Percentiles rank a stretch among this genome's conserved stretches.
phyloP scores from a whole-genome alignment of 1,140 invertebrate genomes.

The Plectus sambesii region DNA sequence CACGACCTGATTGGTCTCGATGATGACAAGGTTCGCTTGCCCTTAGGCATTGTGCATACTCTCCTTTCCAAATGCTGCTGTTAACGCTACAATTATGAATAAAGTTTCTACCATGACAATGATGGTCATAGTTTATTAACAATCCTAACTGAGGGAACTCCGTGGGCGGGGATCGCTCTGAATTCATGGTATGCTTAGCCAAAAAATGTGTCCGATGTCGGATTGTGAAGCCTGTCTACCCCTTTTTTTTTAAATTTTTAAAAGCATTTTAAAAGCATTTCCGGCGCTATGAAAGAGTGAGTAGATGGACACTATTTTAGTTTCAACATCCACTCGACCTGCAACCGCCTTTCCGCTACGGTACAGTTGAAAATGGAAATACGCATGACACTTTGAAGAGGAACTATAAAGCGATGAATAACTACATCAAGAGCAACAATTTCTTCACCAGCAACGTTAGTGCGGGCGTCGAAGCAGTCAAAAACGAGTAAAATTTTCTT shows the following conservation, averaged over 20 bases:
- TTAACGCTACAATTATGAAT: no score
- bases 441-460: conserved; percentile 68
- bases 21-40: conserved; percentile 57
- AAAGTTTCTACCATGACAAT: no score
- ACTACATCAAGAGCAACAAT: conserved; percentile 68
- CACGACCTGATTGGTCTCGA: conserved; percentile 83
- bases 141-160: no score
- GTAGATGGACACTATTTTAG: not conserved
- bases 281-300: no score
- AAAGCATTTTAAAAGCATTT: no score
- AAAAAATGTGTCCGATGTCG: no score
- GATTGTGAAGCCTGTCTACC: no score
- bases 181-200: no score
- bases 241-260: no score
- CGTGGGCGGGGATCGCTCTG: no score
- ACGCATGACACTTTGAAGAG: conserved; percentile 76
- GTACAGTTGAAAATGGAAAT: conserved; percentile 86
- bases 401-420: conserved; percentile 70
- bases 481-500: conserved; percentile 58
- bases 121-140: no score
- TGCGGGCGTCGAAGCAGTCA: conserved; percentile 73
- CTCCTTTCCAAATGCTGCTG: not conserved
- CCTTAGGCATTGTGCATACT: not conserved
- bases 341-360: conserved; percentile 83
- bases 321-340: conserved; percentile 38